These are phyloP conservation scores for Miichthys miiuy DNA, from an alignment of 2,797 vertebrate species.

Conservation along the genomic window DNA sequence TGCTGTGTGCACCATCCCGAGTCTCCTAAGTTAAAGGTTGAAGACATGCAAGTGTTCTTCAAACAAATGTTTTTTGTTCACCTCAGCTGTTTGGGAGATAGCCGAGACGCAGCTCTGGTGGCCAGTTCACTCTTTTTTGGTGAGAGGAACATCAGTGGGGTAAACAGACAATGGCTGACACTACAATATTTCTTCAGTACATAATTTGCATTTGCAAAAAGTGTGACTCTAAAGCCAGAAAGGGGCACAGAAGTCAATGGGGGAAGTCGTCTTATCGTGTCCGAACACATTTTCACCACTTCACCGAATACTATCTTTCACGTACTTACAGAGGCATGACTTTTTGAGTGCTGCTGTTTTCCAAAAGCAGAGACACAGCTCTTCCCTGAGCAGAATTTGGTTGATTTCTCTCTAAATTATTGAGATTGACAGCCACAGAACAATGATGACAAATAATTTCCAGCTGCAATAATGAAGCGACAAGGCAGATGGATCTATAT, in stretches of 20 bases:
- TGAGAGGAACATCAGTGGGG: neutral
- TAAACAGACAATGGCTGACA: conserved; percentile 14
- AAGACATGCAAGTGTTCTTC: conserved; percentile 7
- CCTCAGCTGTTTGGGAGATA: neutral
- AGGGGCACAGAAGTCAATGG: conserved; percentile 8
- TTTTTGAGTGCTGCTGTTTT: conserved; percentile 40
- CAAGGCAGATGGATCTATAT: conserved; percentile 33
- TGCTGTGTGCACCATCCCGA: neutral
- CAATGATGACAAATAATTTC: conserved; percentile 44
- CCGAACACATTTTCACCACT: conserved; percentile 45
- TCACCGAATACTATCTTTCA: conserved; percentile 28
- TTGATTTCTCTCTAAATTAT: conserved; percentile 43
- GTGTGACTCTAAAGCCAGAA: neutral
- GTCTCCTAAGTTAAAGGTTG: conserved; percentile 7
- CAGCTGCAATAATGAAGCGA: conserved; percentile 46
- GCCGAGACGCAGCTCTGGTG: neutral
- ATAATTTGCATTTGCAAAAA: conserved; percentile 43
- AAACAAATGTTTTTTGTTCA: conserved; percentile 8
- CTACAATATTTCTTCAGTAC: conserved; percentile 9
- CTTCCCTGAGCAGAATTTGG: conserved; percentile 11
- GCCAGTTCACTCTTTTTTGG: neutral
- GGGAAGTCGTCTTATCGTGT: conserved; percentile 51
- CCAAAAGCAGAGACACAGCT: conserved; percentile 19
- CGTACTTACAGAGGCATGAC: conserved; percentile 19
- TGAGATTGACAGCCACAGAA: conserved; percentile 45